Evolutionary conservation across 2,888 invertebrate genomes (phyloP), one percentile per base, ranked within the genome.

Genomic region (Molorchus minor): DNA sequence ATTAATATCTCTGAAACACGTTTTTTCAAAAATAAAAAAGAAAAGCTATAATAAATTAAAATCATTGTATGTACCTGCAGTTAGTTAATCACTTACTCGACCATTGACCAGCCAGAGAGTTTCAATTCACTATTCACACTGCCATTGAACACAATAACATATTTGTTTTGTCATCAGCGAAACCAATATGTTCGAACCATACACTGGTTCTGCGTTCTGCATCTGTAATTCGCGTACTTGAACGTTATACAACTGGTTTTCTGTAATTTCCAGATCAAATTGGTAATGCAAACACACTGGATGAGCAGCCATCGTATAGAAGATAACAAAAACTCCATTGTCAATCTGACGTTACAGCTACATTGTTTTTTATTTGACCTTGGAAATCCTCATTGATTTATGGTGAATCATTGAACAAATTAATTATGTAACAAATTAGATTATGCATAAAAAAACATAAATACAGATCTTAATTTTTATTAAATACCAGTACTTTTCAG

Each of bases 241-340:
- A 35, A 19, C 30, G n/a, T 49, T 49, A 49, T 49, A 49, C 16
- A 49, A 49, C 47, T 49, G 36, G 47, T 49, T 49, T 25, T 47
- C 25, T 49, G 47, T 49, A 16, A 20, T 49, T 36, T 49, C 36
- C 36, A 49, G 36, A 35, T 47, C 35, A 8, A 15, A 36, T 21
- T 36, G 21, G n/a, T 21, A 36, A 21, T 49, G 47, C 36, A 15
- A 45, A 45, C 25, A 30, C 15, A 2, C 3, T 5, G 45, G 30
- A 45, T 45, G 45, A 13, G 19, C 4, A 25, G n/a, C 13, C 16
- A 17, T 30, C 17, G 30, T 16, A 15, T 15, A 15, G 21, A 25
- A 13, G 21, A 8, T 25, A 13, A 30, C 10, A 25, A 30, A 30
- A 45, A 15, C 10, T 4, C 30, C 7, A 17, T 10, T 45, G 30